phyloP scores from a whole-genome alignment of 2,113 vertebrate species.

The Gadus chalcogrammus region DNA sequence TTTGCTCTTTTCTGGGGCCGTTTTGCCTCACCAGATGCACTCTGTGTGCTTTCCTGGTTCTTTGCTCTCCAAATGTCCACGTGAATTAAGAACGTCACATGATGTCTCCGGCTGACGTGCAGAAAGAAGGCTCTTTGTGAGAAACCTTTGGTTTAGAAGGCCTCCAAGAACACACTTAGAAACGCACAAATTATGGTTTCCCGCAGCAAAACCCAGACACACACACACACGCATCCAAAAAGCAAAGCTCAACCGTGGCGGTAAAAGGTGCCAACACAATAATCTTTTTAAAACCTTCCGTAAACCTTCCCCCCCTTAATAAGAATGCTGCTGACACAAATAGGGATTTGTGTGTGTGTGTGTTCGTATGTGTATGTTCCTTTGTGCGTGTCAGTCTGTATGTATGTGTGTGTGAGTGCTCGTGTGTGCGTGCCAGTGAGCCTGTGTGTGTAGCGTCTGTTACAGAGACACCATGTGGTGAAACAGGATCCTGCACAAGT shows the following conservation, averaged over 20 bases:
- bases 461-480: slow-evolving; percentile 57
- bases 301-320: no score
- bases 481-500: slow-evolving; percentile 19
- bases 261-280: no score
- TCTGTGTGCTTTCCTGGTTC: slow-evolving; percentile 8
- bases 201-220: not conserved
- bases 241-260: no score
- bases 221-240: not conserved
- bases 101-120: slow-evolving; percentile 28
- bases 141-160: not conserved
- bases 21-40: no score
- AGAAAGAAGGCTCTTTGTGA: slow-evolving; percentile 59
- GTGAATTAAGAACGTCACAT: slow-evolving; percentile 55
- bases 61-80: slow-evolving; percentile 37
- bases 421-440: not conserved
- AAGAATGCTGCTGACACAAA: no score
- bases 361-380: no score
- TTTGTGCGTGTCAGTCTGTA: no score
- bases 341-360: no score
- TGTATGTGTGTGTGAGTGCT: no score
- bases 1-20: no score
- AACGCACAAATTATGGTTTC: not conserved
- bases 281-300: no score
- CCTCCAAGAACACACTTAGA: not conserved
- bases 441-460: slow-evolving; percentile 11